phyloP scores from a whole-genome alignment of 2,888 invertebrate species.

The Agriopis leucophaearia region DNA sequence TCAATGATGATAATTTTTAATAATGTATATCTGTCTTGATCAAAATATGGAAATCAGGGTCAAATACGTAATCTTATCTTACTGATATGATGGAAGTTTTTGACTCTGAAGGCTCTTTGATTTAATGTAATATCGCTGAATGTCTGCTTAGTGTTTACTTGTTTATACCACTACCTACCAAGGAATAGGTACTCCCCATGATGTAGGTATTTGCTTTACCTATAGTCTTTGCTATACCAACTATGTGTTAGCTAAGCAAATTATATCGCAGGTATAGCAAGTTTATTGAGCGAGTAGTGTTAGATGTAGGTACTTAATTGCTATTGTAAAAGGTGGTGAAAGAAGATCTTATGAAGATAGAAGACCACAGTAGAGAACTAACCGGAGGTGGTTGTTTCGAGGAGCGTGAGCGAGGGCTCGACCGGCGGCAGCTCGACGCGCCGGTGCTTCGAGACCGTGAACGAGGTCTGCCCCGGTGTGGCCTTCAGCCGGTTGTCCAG shows the following conservation, averaged over 20 bases:
- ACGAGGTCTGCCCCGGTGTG: conserved; percentile 80
- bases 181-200: no score
- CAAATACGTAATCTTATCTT: conserved; percentile 2
- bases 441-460: conserved; percentile 87
- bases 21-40: neutral
- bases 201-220: no score
- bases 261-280: no score
- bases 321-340: neutral
- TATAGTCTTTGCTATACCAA: no score
- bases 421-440: conserved; percentile 87
- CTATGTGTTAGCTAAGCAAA: no score
- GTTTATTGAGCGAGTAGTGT: no score
- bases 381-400: conserved; percentile 69
- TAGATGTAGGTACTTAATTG: neutral
- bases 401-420: conserved; percentile 68
- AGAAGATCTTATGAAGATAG: neutral
- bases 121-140: neutral
- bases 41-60: conserved; percentile 3
- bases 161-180: no score
- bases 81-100: neutral
- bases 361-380: conserved; percentile 52
- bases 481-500: conserved; percentile 79
- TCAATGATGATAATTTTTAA: no score
- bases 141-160: neutral
- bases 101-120: neutral